Evolutionary conservation across 2,797 vertebrate species (phyloP).

Genomic region (Enteromius anoplus): DNA sequence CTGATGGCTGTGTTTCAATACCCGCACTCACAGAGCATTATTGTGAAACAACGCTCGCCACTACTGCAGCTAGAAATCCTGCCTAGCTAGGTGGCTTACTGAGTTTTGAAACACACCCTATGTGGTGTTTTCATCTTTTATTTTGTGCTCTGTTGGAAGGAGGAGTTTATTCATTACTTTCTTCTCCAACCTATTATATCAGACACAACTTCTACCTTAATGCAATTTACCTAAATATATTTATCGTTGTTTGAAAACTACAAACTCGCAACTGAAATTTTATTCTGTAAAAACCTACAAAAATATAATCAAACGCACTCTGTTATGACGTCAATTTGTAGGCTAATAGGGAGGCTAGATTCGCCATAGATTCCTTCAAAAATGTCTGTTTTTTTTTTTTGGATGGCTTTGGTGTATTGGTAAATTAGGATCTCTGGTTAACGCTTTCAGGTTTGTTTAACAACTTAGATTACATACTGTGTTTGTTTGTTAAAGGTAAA

Average conservation of each 20-base stretch:
- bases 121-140: not conserved
- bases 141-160: not conserved
- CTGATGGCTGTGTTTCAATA: constrained; percentile 54
- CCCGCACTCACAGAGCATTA: constrained; percentile 24
- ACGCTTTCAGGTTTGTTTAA: not conserved
- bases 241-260: not conserved
- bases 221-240: not conserved
- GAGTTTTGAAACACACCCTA: not conserved
- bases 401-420: not conserved
- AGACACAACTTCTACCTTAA: not conserved
- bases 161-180: constrained; percentile 16
- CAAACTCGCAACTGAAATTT: not conserved
- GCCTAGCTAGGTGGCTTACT: not conserved
- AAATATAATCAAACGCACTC: not conserved
- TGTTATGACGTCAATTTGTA: not conserved
- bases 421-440: not conserved
- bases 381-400: not conserved
- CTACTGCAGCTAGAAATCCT: not conserved
- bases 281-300: not conserved
- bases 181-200: not conserved
- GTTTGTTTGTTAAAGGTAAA: not conserved
- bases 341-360: not conserved
- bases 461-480: not conserved
- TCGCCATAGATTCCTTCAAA: not conserved
- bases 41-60: not conserved